A percentile compares a stretch with the other conserved stretches of the same genome.
phyloP scores from a whole-genome alignment of 1,140 invertebrate species.

The Saccostrea cuccullata region DNA sequence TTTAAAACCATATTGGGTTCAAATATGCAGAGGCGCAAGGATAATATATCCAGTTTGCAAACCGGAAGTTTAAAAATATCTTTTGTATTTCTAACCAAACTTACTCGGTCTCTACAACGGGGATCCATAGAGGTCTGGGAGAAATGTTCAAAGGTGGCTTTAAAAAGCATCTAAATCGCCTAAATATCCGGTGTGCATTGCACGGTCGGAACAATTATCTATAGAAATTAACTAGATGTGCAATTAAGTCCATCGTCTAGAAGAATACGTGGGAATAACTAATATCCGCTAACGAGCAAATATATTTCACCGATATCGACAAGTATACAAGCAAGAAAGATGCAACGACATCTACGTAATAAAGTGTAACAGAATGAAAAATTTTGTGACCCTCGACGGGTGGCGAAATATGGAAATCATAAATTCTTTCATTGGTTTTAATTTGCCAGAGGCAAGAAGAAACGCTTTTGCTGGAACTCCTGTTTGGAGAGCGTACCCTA shows the following conservation, averaged over 20 bases:
- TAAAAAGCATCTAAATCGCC: conserved; percentile 8
- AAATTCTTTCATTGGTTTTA: conserved; percentile 27
- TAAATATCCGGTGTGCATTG: conserved; percentile 11
- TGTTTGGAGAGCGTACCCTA: background rate
- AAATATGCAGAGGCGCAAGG: conserved; percentile 21
- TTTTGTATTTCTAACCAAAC: background rate
- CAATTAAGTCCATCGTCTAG: conserved; percentile 20
- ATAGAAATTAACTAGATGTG: conserved; percentile 7
- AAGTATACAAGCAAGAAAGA: background rate
- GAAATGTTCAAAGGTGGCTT: background rate
- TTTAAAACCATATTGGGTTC: conserved; percentile 12
- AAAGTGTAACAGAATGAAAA: background rate
- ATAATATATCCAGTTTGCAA: background rate
- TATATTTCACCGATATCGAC: conserved; percentile 17
- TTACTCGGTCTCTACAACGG: background rate
- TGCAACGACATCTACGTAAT: background rate
- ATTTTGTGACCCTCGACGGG: background rate
- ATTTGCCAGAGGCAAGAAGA: conserved; percentile 23
- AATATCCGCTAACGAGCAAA: background rate
- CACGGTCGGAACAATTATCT: conserved; percentile 12
- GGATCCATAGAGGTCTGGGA: background rate
- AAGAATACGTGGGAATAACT: conserved; percentile 7
- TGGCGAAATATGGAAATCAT: background rate
- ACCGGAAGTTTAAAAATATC: conserved; percentile 31
- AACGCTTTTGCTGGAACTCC: background rate